Conservation (phyloP, 92 coral and sea anemone species). For the Zoanthus sansibaricus region DNA sequence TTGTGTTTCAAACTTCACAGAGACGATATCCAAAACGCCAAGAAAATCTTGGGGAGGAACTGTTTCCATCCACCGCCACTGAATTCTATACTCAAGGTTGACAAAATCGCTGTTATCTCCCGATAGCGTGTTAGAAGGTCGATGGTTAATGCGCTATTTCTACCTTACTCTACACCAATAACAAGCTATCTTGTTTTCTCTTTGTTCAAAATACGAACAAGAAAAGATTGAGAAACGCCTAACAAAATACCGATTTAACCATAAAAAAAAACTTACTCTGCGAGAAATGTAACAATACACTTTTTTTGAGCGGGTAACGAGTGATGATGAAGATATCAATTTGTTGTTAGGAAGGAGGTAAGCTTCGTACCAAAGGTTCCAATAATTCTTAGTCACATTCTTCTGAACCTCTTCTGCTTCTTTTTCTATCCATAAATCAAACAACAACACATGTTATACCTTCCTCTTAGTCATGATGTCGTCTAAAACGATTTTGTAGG, state of each 20-base stretch:
- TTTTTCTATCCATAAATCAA: constrained; percentile 53
- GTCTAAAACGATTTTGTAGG: no score
- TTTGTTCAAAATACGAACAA: no score
- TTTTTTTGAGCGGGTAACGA: constrained; percentile 48
- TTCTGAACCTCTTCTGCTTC: constrained; percentile 74
- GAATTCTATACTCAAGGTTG: no score
- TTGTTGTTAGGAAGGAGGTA: constrained; percentile 50
- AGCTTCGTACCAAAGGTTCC: constrained; percentile 95
- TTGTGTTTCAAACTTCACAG: no score
- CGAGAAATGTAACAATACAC: constrained; percentile 90
- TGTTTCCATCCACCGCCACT: no score
- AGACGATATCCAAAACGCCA: no score
- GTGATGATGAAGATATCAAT: not conserved
- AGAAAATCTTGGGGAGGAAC: no score
- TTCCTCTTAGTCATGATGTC: not conserved
- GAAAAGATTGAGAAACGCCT: not conserved
- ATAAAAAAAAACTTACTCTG: constrained; percentile 61
- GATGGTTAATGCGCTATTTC: no score
- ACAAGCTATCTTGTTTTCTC: no score
- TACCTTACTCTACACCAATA: no score
- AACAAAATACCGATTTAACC: not conserved
- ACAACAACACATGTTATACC: not conserved
- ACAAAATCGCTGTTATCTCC: no score
- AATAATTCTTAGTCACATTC: constrained; percentile 76
- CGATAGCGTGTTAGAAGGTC: no score